Evolutionary conservation across 2,113 vertebrate genomes (phyloP).

Genomic region (Calidris pygmaea): DNA sequence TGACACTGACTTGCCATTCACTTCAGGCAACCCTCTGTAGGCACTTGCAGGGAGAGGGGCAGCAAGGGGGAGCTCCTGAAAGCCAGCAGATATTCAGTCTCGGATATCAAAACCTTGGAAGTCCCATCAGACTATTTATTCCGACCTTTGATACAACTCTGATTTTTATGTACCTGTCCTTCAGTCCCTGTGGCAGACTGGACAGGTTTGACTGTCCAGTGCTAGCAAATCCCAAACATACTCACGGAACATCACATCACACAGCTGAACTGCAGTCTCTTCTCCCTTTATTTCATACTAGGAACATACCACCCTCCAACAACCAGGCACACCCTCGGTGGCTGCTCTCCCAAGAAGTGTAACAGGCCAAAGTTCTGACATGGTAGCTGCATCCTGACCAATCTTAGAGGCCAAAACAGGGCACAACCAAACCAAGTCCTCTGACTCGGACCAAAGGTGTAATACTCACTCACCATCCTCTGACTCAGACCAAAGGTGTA

Average conservation of each 20-base stretch:
- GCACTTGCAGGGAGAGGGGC: neutral
- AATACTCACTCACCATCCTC: neutral
- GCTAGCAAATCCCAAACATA: neutral
- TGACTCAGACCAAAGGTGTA: neutral
- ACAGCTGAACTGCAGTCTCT: neutral
- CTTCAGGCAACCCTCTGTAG: neutral
- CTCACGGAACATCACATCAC: neutral
- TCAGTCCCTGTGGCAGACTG: neutral
- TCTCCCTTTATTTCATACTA: neutral
- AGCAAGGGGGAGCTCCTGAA: neutral
- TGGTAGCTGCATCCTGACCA: neutral
- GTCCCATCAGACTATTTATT: neutral
- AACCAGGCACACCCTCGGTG: neutral
- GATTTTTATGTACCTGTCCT: neutral
- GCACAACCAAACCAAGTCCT: neutral
- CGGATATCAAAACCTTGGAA: neutral
- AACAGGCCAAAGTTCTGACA: neutral
- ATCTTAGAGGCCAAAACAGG: neutral
- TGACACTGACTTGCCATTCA: neutral
- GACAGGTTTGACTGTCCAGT: neutral
- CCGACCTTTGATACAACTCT: neutral
- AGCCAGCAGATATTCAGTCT: neutral
- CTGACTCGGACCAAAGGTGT: neutral
- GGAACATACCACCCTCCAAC: rapidly evolving
- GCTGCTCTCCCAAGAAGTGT: neutral